These are phyloP conservation scores for Anhinga anhinga DNA, from an alignment of 2,113 vertebrate species.

Conservation along the genomic window DNA sequence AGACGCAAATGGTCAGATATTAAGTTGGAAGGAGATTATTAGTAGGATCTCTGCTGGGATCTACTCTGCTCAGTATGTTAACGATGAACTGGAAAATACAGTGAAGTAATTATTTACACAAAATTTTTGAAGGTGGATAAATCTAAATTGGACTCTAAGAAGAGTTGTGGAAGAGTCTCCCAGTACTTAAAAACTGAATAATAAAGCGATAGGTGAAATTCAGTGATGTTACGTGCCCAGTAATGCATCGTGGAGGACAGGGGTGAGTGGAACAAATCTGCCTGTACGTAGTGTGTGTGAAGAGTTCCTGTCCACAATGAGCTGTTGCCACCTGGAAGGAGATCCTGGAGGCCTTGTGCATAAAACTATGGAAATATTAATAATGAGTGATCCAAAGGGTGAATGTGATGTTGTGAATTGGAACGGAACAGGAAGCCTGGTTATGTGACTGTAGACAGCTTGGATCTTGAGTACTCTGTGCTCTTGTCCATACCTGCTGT, in stretches of 20 bases:
- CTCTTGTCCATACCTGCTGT: neutral
- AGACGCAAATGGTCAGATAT: neutral
- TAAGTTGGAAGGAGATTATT: neutral
- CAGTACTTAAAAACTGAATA: neutral
- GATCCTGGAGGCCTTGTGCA: neutral
- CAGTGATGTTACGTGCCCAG: neutral
- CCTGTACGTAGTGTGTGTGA: neutral
- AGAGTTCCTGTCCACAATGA: neutral
- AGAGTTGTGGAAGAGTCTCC: neutral
- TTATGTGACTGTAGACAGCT: neutral
- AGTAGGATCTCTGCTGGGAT: neutral
- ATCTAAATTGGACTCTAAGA: neutral
- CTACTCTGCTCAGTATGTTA: fast-evolving
- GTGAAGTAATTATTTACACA: neutral
- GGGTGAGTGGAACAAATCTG: neutral
- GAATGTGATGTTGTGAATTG: neutral
- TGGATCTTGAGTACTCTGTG: neutral
- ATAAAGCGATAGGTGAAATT: neutral
- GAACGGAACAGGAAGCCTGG: neutral
- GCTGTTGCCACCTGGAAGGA: neutral
- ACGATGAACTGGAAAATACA: neutral
- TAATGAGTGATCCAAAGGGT: neutral
- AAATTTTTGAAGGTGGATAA: neutral
- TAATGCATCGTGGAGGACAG: neutral
- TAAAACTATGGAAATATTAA: neutral